phyloP scores from a whole-genome alignment of 2,888 invertebrate species.

The Fragum whitleyi region DNA sequence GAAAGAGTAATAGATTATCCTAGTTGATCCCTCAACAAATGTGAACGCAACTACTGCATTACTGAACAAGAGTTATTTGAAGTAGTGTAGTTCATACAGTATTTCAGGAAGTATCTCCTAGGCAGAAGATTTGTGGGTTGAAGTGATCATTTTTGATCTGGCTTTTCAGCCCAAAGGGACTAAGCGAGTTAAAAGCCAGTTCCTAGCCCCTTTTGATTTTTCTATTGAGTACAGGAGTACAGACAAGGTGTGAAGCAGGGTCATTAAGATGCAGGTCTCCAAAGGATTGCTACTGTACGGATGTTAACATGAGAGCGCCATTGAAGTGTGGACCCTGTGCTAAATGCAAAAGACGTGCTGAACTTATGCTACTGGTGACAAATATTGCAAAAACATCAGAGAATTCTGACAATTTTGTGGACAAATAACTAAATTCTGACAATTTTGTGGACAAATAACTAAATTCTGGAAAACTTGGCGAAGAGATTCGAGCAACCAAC shows the following conservation, averaged over 20 bases:
- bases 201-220: slow-evolving; percentile 26
- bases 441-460: too few relatives aligned
- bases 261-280: slow-evolving; percentile 25
- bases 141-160: slow-evolving; percentile 28
- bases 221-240: slow-evolving; percentile 16
- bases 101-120: slow-evolving; percentile 12
- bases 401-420: too few relatives aligned
- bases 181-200: slow-evolving; percentile 2
- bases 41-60: too few relatives aligned
- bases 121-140: slow-evolving; percentile 15
- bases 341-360: neutral
- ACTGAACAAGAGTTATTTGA: neutral
- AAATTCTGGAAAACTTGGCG: too few relatives aligned
- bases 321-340: neutral
- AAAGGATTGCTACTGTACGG: slow-evolving; percentile 13
- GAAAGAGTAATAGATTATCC: too few relatives aligned
- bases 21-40: too few relatives aligned
- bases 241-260: slow-evolving; percentile 16
- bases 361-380: too few relatives aligned
- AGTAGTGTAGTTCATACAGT: slow-evolving; percentile 26
- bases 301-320: slow-evolving; percentile 21
- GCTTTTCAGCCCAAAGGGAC: slow-evolving; percentile 33
- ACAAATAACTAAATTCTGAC: too few relatives aligned
- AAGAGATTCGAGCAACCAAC: too few relatives aligned
- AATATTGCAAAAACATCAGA: too few relatives aligned